These are phyloP conservation scores for Clinocottus analis DNA, from an alignment of 2,113 vertebrate genomes.

Conservation along the genomic window DNA sequence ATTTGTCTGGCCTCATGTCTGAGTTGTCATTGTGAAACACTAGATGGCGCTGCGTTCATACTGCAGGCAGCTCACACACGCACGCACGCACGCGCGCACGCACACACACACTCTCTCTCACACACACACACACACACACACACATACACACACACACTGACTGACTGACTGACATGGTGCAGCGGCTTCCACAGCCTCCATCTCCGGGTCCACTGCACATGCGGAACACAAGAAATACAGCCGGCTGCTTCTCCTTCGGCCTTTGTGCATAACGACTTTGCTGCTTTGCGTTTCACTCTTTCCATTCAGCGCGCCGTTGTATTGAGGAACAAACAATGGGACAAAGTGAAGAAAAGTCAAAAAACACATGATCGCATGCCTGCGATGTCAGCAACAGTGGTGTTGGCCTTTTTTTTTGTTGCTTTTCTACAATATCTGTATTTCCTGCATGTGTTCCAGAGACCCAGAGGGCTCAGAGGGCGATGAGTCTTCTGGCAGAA, in stretches of 20 bases:
- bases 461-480: neutral
- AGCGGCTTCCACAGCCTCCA: constrained; percentile 16
- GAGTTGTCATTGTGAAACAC: constrained; percentile 44
- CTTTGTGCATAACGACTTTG: neutral
- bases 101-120: too few relatives aligned
- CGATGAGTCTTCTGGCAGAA: neutral
- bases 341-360: neutral
- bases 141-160: too few relatives aligned
- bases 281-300: neutral
- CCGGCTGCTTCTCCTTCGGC: constrained; percentile 12
- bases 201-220: neutral
- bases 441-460: neutral
- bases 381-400: neutral
- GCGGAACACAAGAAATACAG: constrained; percentile 21
- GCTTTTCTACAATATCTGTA: constrained; percentile 13
- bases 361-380: neutral
- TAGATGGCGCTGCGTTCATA: constrained; percentile 83
- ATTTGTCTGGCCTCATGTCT: neutral
- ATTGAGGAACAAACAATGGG: constrained; percentile 3
- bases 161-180: neutral
- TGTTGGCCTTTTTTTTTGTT: neutral
- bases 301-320: neutral
- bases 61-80: constrained; percentile 30
- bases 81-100: neutral
- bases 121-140: too few relatives aligned